Evolutionary conservation across 92 coral and sea anemone genomes (phyloP), one percentile per base, ranked within the genome.

Genomic region (Porites rus): DNA sequence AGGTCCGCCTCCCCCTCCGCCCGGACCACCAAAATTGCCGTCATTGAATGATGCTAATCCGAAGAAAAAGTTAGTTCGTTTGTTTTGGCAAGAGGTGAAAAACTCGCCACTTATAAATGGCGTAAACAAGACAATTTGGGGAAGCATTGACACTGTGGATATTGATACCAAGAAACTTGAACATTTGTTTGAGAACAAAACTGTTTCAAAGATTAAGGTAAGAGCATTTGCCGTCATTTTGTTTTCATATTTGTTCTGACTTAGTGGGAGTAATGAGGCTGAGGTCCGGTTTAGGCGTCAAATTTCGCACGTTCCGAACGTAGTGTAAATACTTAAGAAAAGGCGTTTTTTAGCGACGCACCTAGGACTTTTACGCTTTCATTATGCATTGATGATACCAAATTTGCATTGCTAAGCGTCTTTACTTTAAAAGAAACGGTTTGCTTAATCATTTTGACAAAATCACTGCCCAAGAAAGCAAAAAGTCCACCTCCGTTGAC

Each of bases 61-160:
- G 14, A 95, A 93, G 94, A 97, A 95, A 88, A 97, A 97, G 81
- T 80, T 97, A 73, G 99, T 97, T 76, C 91, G 99, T 65, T 64
- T 97, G 74, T 97, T 97, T 83, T 97, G 99, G 99, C 98, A 97
- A 76, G 99, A 97, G 65, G 99, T 97, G 43, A 97, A 93, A 87
- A 97, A 97, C 79, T 97, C 99, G 66, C 99, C 99, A 46, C 94
- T 97, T 24, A 97, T 97, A 17, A 97, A 97, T 69, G 99, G 99
- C 7, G 95, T 97, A 10, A 97, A 97, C 81, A 97, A 97, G 89
- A 97, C 99, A 64, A 97, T 97, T 50, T 97, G 99, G 99, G 99
- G 99, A 31, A 90, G 91, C 72, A 97, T 97, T 76, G 99, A 97
- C 87, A 92, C 94, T 60, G 99, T 97, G 63, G 99, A 97, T n/a